These are phyloP conservation scores for Hirtodrosophila cameraria DNA, from an alignment of 2,888 invertebrate genomes.

Conservation along the genomic window DNA sequence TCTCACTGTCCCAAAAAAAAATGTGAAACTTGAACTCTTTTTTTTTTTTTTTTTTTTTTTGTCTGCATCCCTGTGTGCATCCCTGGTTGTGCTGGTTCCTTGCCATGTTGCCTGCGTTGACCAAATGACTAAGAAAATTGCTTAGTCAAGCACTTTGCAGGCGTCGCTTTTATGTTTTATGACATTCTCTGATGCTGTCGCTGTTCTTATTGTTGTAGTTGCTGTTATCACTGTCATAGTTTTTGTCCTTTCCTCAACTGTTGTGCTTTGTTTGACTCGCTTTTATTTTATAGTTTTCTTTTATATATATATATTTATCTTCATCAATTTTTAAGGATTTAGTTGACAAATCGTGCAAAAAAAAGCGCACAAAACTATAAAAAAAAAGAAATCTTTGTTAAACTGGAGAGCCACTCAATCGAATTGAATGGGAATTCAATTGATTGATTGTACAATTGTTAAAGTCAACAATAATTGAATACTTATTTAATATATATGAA, in stretches of 20 bases:
- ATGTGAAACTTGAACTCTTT: slow-evolving; percentile 33
- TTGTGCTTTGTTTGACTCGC: neutral
- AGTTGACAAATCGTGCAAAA: too few relatives aligned
- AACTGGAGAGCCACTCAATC: slow-evolving; percentile 11
- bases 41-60: neutral
- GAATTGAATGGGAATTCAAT: slow-evolving; percentile 12
- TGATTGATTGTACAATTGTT: too few relatives aligned
- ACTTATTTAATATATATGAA: too few relatives aligned
- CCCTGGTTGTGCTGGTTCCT: too few relatives aligned
- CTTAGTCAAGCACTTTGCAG: slow-evolving; percentile 75
- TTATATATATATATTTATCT: too few relatives aligned
- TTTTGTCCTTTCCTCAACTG: neutral
- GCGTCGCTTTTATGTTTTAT: slow-evolving; percentile 74
- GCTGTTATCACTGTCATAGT: slow-evolving; percentile 44
- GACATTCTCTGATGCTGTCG: slow-evolving; percentile 49
- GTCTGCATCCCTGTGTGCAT: neutral
- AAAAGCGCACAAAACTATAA: slow-evolving; percentile 7
- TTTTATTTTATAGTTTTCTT: too few relatives aligned
- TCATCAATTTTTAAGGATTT: too few relatives aligned
- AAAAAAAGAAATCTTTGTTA: slow-evolving; percentile 18
- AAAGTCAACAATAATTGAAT: too few relatives aligned
- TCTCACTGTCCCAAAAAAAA: slow-evolving; percentile 14
- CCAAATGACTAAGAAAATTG: slow-evolving; percentile 76
- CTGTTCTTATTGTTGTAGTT: slow-evolving; percentile 28
- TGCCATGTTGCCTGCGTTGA: slow-evolving; percentile 25